Conservation (phyloP, 1,140 invertebrate genomes). For the Psix sp. region DNA sequence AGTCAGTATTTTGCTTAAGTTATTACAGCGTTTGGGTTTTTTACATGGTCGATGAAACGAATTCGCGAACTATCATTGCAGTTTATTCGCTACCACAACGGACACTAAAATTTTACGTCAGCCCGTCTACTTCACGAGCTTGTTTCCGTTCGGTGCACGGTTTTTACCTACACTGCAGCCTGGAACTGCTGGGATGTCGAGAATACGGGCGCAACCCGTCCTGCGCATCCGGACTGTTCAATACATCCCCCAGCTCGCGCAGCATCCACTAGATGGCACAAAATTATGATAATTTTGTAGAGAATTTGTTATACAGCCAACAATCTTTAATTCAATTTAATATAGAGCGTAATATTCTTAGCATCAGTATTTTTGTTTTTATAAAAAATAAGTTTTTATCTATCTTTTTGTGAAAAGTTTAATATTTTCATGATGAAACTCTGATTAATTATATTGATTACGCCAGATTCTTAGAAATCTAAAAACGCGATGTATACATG, state of each 20-base stretch:
- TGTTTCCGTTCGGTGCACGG: conserved; percentile 65
- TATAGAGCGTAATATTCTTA: neutral
- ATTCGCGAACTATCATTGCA: conserved; percentile 10
- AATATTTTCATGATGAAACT: too few relatives aligned
- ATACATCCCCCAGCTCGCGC: conserved; percentile 72
- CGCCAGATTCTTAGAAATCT: conserved; percentile 22
- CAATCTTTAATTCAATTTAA: conserved; percentile 32
- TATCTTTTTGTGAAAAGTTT: too few relatives aligned
- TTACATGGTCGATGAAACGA: conserved; percentile 35
- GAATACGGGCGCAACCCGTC: conserved; percentile 74
- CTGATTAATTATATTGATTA: too few relatives aligned
- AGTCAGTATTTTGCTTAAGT: conserved; percentile 17
- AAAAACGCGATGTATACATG: conserved; percentile 37
- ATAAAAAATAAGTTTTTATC: conserved; percentile 24
- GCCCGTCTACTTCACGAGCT: conserved; percentile 21
- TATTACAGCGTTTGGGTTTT: conserved; percentile 5
- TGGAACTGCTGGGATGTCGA: conserved; percentile 71
- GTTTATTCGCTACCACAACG: conserved; percentile 13
- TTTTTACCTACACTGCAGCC: conserved; percentile 76
- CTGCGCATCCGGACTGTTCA: conserved; percentile 77
- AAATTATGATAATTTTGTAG: conserved; percentile 54
- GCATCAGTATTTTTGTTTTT: neutral
- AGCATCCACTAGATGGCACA: conserved; percentile 75
- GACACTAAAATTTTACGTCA: conserved; percentile 12
- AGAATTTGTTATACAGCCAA: conserved; percentile 26